These are phyloP conservation scores for Onychomys torridus DNA, from an alignment of 2,797 vertebrate species.

Conservation along the genomic window DNA sequence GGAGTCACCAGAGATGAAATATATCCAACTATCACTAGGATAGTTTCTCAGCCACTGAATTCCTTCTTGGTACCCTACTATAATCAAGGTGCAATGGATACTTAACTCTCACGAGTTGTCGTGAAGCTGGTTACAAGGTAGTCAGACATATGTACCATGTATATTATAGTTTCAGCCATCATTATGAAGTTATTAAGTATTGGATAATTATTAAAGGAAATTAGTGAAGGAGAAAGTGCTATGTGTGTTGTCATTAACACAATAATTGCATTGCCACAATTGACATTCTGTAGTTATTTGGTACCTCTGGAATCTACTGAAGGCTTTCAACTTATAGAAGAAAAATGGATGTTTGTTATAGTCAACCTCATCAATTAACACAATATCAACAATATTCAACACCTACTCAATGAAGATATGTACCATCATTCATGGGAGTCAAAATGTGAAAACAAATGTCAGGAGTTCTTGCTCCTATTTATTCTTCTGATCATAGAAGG, in stretches of 20 bases:
- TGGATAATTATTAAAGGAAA: neutral
- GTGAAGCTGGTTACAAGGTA: neutral
- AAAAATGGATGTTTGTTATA: neutral
- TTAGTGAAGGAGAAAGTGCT: fast-evolving
- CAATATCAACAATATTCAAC: neutral
- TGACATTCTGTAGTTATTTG: neutral
- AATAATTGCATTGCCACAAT: neutral
- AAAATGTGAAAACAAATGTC: neutral
- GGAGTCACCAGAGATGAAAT: constrained; percentile 58
- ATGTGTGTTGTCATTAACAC: neutral
- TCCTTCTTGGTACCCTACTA: neutral
- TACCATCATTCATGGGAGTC: neutral
- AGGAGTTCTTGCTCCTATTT: fast-evolving
- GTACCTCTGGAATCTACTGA: neutral
- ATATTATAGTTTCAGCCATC: neutral
- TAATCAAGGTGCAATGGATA: neutral
- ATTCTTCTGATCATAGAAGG: neutral
- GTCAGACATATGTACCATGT: neutral
- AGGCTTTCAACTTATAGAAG: neutral
- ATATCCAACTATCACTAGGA: constrained; percentile 38
- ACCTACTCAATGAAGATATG: fast-evolving
- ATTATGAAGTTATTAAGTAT: neutral
- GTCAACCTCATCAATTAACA: neutral
- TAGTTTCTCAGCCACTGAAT: constrained; percentile 58
- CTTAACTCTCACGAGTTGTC: neutral